These are phyloP conservation scores for Rhinichthys klamathensis DNA, from an alignment of 2,113 vertebrate species.

Conservation along the genomic window DNA sequence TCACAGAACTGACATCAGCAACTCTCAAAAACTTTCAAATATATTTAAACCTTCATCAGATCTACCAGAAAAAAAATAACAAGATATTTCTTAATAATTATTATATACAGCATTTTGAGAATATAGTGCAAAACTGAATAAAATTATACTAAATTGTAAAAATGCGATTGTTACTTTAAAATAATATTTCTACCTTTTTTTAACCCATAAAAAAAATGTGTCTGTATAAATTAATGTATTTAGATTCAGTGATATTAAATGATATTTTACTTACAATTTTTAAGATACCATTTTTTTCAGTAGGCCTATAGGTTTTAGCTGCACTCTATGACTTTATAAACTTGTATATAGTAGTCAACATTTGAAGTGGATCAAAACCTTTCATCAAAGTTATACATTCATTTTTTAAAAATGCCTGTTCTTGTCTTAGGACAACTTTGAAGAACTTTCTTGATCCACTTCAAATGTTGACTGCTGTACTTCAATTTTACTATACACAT, in stretches of 20 bases:
- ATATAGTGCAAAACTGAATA: background rate
- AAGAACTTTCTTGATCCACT: no score
- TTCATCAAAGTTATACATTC: no score
- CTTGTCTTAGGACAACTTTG: no score
- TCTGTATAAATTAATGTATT: background rate
- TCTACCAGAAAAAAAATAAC: background rate
- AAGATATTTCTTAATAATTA: background rate
- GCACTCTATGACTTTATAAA: no score
- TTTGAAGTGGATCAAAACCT: no score
- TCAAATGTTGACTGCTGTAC: background rate
- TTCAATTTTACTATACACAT: background rate
- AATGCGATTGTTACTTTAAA: background rate
- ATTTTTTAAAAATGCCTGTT: no score
- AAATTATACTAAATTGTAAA: background rate
- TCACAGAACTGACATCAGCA: background rate
- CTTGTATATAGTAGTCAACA: no score
- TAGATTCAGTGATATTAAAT: background rate
- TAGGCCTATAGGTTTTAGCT: background rate
- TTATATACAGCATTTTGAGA: background rate
- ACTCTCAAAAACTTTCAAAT: background rate
- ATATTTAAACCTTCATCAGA: background rate
- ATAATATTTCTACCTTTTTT: background rate
- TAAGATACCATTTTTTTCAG: background rate
- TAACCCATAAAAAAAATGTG: background rate
- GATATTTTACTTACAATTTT: background rate